Evolutionary conservation across 2,797 vertebrate species (phyloP).

Genomic region (Micrastur ruficollis): DNA sequence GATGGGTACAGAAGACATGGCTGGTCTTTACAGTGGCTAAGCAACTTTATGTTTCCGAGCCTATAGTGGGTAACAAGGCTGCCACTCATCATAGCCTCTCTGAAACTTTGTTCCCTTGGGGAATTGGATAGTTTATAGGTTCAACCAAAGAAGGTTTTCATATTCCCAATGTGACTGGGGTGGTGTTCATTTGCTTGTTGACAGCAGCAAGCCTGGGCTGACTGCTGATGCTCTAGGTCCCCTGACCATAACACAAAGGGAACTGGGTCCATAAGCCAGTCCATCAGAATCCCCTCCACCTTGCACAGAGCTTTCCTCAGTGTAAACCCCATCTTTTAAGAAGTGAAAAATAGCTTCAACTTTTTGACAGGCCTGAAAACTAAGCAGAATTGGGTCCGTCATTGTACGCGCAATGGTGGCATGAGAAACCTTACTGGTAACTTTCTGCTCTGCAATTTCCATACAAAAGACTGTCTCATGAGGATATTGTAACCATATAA

Average conservation of each 20-base stretch:
- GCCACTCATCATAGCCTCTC: neutral
- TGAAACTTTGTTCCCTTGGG: neutral
- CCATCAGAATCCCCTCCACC: neutral
- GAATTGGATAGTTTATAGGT: neutral
- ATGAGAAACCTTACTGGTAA: neutral
- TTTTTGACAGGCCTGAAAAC: constrained; percentile 32
- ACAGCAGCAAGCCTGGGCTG: neutral
- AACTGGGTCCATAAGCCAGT: neutral
- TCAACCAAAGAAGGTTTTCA: neutral
- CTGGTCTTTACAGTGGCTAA: neutral
- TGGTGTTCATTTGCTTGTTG: neutral
- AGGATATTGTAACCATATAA: neutral
- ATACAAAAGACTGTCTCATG: neutral
- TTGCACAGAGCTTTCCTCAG: neutral
- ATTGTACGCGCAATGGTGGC: neutral
- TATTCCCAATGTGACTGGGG: rapidly evolving
- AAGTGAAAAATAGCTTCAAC: constrained; percentile 20
- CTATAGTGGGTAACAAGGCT: neutral
- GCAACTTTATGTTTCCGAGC: neutral
- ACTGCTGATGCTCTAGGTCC: neutral
- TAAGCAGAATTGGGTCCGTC: neutral
- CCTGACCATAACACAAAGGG: neutral
- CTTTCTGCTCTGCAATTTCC: neutral
- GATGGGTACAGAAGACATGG: neutral
- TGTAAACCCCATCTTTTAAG: neutral